Evolutionary conservation across 2,113 vertebrate species (phyloP).

Genomic region (Desmodus rotundus): DNA sequence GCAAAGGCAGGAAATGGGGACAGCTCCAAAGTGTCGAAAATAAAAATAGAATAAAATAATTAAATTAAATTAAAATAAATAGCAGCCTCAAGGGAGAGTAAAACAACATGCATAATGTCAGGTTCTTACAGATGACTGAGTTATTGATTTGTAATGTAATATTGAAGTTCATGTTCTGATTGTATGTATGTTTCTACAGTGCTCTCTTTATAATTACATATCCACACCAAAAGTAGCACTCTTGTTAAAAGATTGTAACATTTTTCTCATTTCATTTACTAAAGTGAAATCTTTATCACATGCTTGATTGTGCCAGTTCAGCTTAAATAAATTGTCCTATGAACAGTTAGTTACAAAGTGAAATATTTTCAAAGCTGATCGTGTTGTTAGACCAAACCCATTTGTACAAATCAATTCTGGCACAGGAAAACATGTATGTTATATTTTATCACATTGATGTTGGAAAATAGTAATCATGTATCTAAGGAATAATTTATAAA

Average conservation of each 20-base stretch:
- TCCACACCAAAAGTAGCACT: neutral
- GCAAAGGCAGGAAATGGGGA: too few species aligned
- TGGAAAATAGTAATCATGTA: constrained; percentile 55
- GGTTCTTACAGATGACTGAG: neutral
- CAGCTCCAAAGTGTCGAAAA: too few species aligned
- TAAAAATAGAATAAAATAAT: too few species aligned
- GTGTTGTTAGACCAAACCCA: constrained; percentile 44
- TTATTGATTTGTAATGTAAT: constrained; percentile 2
- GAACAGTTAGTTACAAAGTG: constrained; percentile 62
- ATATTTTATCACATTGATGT: constrained; percentile 54
- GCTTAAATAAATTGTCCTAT: constrained; percentile 30
- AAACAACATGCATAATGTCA: neutral
- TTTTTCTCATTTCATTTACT: constrained; percentile 54
- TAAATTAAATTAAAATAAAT: neutral
- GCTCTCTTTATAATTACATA: neutral
- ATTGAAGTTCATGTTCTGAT: neutral
- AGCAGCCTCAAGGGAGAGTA: neutral
- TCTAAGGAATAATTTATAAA: neutral
- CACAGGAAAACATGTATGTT: constrained; percentile 36
- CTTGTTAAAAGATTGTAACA: constrained; percentile 3
- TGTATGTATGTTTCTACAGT: neutral
- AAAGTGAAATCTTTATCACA: constrained; percentile 62
- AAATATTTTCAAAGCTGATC: constrained; percentile 54
- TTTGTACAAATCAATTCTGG: constrained; percentile 74
- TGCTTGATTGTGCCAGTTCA: constrained; percentile 36